Evolutionary conservation across 2,797 vertebrate species (phyloP).

Genomic region (Neostethus bicornis): DNA sequence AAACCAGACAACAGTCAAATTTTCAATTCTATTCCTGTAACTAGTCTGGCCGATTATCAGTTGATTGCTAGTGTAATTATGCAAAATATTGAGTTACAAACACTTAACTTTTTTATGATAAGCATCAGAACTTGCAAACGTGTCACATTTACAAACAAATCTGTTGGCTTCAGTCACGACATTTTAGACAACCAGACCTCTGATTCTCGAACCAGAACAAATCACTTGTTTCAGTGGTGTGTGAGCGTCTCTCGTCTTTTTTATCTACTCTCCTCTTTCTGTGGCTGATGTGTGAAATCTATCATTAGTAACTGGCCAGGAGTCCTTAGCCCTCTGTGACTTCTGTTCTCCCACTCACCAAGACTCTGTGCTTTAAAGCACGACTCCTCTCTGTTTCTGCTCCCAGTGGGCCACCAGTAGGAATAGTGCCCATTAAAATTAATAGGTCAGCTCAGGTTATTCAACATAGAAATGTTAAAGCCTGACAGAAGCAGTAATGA

Average conservation of each 20-base stretch:
- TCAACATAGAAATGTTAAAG: conserved; percentile 50
- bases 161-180: neutral
- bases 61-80: too few species aligned
- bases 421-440: conserved; percentile 76
- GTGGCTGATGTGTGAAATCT: conserved; percentile 42
- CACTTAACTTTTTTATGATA: too few species aligned
- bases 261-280: conserved; percentile 36
- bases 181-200: conserved; percentile 20
- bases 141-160: neutral
- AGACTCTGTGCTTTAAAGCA: conserved; percentile 30
- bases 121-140: too few species aligned
- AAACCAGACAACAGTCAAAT: too few species aligned
- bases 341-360: conserved; percentile 28
- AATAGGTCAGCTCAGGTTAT: conserved; percentile 66
- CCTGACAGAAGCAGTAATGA: conserved; percentile 55
- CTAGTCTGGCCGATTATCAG: too few species aligned
- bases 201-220: conserved; percentile 4
- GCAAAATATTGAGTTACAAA: too few species aligned
- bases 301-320: conserved; percentile 53
- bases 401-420: conserved; percentile 49
- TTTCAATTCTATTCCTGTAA: too few species aligned
- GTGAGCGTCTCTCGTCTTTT: conserved; percentile 31
- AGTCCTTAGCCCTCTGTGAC: conserved; percentile 44
- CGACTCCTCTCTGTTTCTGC: conserved; percentile 20
- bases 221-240: conserved; percentile 9